Base-by-base conservation (phyloP, 1,140 invertebrate genomes). In the Cotesia chilonis region DNA sequence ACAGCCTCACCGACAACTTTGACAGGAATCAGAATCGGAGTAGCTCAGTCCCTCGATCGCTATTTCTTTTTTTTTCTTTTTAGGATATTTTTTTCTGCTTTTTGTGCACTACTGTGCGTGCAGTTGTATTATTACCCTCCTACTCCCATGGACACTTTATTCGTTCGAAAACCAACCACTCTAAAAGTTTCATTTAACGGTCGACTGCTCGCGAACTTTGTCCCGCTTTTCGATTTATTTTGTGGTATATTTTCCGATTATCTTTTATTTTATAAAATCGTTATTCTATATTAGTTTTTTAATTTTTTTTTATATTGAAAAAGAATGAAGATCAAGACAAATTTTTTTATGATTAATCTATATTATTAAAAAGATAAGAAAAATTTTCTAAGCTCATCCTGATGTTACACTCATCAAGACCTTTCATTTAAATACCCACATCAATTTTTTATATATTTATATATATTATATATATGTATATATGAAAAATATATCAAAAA, bases 121-220 rank as follows among this genome's bases (percentile, higher is more conserved):
- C 41, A 47, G 41, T 47, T 47, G 3, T 41, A 9, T 41, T 63
- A 59, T 63, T 47, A 17, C 57, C 20, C n/a, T 28, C 38, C 36
- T 14, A 14, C 35, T 64, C 55, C 28, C 36, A 1, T 37, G n/a
- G 7, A 35, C 64, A 57, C 64, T 72, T 67, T 47, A 67, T 67
- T 60, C 70, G 14, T 54, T 59, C 61, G 35, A 64, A 71, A 63
- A 59, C 20, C 64, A 54, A 72, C n/a, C 52, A 28, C 64, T 72
- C 64, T 65, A 51, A 68, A 72, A 72, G 71, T 72, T 72, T 72
- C 71, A 72, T 72, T 72, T 72, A 72, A 72, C 65, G 65, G 65
- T 35, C 59, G 64, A 72, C 71, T 65, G 71, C 57, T 57, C 6
- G 37, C 14, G 14, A 72, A 72, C 71, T 72, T 72, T 59, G 28